Percentiles rank a stretch among this genome's conserved stretches.
Conservation (phyloP, 2,113 vertebrate species). For the Piaya cayana region DNA sequence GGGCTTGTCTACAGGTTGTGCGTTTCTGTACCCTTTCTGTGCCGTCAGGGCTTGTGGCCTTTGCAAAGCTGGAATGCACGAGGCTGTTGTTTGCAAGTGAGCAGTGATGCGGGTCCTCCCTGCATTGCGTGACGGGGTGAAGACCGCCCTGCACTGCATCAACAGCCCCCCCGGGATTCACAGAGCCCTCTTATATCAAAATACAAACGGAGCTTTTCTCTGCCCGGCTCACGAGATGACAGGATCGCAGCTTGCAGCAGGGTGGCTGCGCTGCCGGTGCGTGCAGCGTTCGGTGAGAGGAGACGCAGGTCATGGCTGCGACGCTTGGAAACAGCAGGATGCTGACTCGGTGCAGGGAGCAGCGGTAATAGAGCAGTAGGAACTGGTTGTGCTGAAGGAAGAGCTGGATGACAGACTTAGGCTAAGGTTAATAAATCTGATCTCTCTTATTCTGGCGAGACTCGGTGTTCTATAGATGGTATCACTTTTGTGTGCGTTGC, state of each 20-base stretch:
- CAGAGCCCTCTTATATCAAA: background rate
- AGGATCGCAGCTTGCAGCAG: background rate
- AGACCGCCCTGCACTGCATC: background rate
- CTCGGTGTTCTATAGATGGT: background rate
- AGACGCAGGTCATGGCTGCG: background rate
- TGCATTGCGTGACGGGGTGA: fast-evolving
- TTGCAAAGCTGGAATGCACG: background rate
- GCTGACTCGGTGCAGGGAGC: background rate
- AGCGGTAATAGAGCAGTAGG: background rate
- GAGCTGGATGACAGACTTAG: background rate
- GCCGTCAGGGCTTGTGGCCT: background rate
- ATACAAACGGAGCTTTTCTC: background rate
- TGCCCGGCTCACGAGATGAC: background rate
- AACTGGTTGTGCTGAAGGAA: background rate
- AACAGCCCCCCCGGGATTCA: background rate
- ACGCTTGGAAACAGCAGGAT: background rate
- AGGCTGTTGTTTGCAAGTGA: background rate
- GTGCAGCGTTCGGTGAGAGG: background rate
- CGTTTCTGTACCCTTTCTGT: background rate
- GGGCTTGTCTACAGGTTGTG: background rate
- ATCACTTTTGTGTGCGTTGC: background rate
- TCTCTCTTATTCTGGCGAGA: background rate
- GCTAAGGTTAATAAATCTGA: background rate
- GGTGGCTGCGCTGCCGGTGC: background rate
- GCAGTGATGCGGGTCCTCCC: background rate